Evolutionary conservation across 2,113 vertebrate genomes (phyloP).

Genomic region (Lucifuga dentata): DNA sequence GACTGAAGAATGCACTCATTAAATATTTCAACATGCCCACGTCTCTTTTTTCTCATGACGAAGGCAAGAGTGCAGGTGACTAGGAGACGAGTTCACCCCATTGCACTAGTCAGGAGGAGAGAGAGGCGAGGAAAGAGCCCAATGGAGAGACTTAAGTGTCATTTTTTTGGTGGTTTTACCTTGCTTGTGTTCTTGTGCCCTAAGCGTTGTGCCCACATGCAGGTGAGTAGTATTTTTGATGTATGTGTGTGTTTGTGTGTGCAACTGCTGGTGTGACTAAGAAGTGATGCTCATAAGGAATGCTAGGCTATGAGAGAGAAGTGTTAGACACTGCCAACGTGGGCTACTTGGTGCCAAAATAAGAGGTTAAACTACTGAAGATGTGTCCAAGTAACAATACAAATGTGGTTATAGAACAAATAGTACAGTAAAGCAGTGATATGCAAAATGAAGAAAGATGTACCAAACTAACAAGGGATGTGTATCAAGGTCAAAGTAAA

Average conservation of each 20-base stretch:
- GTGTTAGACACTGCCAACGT: conserved; percentile 80
- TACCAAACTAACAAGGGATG: conserved; percentile 75
- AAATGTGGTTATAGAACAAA: conserved; percentile 73
- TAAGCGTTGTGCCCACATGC: conserved; percentile 86
- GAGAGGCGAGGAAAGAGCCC: conserved; percentile 67
- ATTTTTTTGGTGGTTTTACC: conserved; percentile 68
- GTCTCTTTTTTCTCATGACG: conserved; percentile 53
- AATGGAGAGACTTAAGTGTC: conserved; percentile 40
- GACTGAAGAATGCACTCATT: conserved; percentile 54
- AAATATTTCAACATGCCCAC: conserved; percentile 54
- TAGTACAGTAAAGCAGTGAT: conserved; percentile 78
- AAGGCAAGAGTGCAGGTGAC: conserved; percentile 13
- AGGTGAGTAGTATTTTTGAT: conserved; percentile 80
- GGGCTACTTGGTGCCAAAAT: conserved; percentile 78
- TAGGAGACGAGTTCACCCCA: conserved; percentile 5
- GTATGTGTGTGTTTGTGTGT: conserved; percentile 70
- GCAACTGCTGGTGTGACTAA: conserved; percentile 75
- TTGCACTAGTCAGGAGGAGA: conserved; percentile 50
- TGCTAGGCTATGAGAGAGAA: conserved; percentile 74
- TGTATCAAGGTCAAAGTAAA: conserved; percentile 82
- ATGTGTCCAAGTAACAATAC: conserved; percentile 76
- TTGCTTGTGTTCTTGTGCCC: conserved; percentile 79
- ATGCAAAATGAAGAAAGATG: conserved; percentile 77
- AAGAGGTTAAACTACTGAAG: conserved; percentile 74
- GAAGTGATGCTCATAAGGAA: conserved; percentile 75